Evolutionary conservation across 2,888 invertebrate species (phyloP).

Genomic region (Megaustenia siamemsis): DNA sequence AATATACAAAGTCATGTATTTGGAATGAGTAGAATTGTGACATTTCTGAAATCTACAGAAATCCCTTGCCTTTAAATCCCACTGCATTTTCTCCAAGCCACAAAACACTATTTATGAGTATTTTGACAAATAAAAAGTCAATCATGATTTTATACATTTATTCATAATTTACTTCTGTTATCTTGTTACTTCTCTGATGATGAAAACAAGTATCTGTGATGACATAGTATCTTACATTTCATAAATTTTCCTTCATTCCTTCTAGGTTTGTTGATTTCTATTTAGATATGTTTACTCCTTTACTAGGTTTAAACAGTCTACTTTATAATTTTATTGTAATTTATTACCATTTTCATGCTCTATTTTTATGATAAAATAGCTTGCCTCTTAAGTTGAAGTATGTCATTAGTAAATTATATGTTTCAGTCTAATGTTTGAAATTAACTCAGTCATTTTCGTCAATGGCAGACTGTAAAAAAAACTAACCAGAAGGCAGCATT

Average conservation of each 20-base stretch:
- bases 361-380: not conserved
- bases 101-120: not conserved
- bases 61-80: not conserved
- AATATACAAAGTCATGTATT: not conserved
- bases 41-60: not conserved
- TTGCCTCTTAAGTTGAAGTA: not conserved
- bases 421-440: not conserved
- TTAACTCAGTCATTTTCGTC: constrained; percentile 13
- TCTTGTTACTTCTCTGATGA: constrained; percentile 49
- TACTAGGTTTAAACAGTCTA: not conserved
- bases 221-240: constrained; percentile 44
- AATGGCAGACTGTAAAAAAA: constrained; percentile 39
- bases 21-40: not conserved
- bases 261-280: constrained; percentile 19
- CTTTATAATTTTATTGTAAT: constrained; percentile 13
- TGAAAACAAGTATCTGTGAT: constrained; percentile 52
- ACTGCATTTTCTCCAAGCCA: not conserved
- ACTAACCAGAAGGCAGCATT: constrained; percentile 43
- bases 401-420: constrained; percentile 14
- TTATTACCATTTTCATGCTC: constrained; percentile 5
- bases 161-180: constrained; percentile 19
- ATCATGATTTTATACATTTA: not conserved
- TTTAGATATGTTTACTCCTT: constrained; percentile 10
- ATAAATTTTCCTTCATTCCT: constrained; percentile 13
- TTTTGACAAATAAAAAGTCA: not conserved